These are phyloP conservation scores for Sturnira hondurensis DNA, from an alignment of 2,113 vertebrate genomes.

Conservation along the genomic window DNA sequence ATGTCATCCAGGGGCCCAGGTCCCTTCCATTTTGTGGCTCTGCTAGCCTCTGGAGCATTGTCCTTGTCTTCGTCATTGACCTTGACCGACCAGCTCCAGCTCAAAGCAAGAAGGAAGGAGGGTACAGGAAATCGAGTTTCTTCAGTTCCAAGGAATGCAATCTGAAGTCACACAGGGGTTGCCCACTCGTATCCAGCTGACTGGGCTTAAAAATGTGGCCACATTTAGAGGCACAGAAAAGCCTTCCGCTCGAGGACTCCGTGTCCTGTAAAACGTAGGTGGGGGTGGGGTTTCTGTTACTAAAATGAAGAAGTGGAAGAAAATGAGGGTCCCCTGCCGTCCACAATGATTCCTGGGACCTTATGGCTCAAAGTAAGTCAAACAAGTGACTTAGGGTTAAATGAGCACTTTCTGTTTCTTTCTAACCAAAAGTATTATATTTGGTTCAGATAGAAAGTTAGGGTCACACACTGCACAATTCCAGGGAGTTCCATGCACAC, in stretches of 20 bases:
- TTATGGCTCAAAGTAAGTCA: background rate
- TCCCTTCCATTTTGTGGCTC: background rate
- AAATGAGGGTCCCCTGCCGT: background rate
- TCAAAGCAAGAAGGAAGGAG: background rate
- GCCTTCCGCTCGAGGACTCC: too few species aligned
- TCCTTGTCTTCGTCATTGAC: background rate
- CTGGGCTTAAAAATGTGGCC: too few species aligned
- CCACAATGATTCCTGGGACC: background rate
- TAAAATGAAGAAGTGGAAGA: background rate
- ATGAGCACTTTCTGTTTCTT: background rate
- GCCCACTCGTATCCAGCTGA: accelerated
- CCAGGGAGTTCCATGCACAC: background rate
- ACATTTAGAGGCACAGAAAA: background rate
- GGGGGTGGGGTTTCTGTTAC: background rate
- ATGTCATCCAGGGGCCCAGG: background rate
- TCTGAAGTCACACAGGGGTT: background rate
- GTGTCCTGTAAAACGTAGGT: background rate
- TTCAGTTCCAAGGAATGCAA: background rate
- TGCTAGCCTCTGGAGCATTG: too few species aligned
- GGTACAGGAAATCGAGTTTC: background rate
- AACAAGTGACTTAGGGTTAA: background rate
- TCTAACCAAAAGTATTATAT: background rate
- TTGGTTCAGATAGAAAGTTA: background rate
- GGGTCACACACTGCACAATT: background rate
- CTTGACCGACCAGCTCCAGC: background rate